Percentiles rank a stretch among this genome's conserved stretches.
Conservation (phyloP, 2,888 invertebrate genomes). For the Andrena marginata region DNA sequence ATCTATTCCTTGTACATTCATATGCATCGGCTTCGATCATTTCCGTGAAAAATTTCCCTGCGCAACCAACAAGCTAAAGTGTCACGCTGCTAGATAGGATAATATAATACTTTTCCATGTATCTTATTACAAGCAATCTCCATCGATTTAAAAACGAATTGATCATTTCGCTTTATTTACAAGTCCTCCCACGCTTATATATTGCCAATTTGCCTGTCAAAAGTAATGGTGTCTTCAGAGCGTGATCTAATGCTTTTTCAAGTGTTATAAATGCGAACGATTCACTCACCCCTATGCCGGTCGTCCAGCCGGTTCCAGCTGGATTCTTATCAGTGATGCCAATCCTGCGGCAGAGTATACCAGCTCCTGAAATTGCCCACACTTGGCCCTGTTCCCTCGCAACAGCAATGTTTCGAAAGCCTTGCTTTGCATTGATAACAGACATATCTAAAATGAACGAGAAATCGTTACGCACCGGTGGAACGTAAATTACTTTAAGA, state of each 20-base stretch:
- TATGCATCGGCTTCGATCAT: constrained; percentile 12
- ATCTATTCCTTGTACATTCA: constrained; percentile 5
- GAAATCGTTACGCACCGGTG: neutral
- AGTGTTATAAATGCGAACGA: constrained; percentile 7
- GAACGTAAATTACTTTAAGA: neutral
- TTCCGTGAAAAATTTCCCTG: constrained; percentile 33
- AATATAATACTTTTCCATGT: constrained; percentile 32
- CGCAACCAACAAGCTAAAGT: constrained; percentile 16
- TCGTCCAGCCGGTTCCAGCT: constrained; percentile 92
- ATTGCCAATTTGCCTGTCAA: constrained; percentile 83
- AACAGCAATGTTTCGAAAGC: constrained; percentile 91
- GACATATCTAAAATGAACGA: constrained; percentile 75
- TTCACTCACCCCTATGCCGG: constrained; percentile 87
- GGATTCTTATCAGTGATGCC: constrained; percentile 91
- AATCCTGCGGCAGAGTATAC: constrained; percentile 89
- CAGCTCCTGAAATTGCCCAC: constrained; percentile 91
- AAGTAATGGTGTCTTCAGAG: constrained; percentile 30
- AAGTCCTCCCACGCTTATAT: constrained; percentile 79
- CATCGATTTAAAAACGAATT: constrained; percentile 2
- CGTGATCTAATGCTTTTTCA: neutral
- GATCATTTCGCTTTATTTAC: constrained; percentile 72
- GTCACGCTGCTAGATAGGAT: constrained; percentile 18
- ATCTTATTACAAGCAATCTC: constrained; percentile 3
- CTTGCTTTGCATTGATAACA: constrained; percentile 83
- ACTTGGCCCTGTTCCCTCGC: constrained; percentile 88